Evolutionary conservation across 2,888 invertebrate genomes (phyloP), one percentile per base, ranked within the genome.

Genomic region (Pseudococcus viburni): DNA sequence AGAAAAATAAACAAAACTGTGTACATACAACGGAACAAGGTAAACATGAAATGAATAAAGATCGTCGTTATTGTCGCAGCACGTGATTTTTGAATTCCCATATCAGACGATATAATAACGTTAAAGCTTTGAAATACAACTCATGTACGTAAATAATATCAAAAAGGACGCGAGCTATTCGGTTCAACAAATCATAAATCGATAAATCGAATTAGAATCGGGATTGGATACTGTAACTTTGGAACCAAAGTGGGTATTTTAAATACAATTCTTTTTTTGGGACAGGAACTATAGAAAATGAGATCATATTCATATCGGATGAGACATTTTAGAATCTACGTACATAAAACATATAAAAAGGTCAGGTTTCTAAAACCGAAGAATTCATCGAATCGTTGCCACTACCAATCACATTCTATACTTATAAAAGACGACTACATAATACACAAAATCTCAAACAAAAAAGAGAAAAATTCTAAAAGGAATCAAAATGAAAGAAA

Each of bases 81-180:
- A 83, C 80, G 80, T 83, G 80, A 83, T 83, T 83, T 83, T 83
- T 46, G 80, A 46, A 83, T 83, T 46, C 12, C n/a, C 68, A 68
- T 17, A 39, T 73, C 19, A 33, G 33, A 73, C 73, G 33, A 7
- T 33, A 73, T 12, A 26, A 22, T 26, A 26, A 68, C 22, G 12
- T 68, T 26, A 26, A 33, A 73, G 64, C 22, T 22, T 73, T 7
- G 17, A 33, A 73, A 73, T 17, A 73, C 73, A 73, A 73, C 73
- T 33, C 73, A 73, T 26, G 73, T 42, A 42, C 3, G 42, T 33
- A 73, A 73, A 73, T 33, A 17, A 3, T 19, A 33, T 73, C 73
- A 73, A 68, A 73, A 73, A 73, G 42, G 33, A 39, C 73, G 33
- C 73, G 73, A 73, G 33, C 73, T 73, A 73, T 33, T 33, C 33